phyloP scores from a whole-genome alignment of 2,888 invertebrate genomes.

The Buathra laborator region DNA sequence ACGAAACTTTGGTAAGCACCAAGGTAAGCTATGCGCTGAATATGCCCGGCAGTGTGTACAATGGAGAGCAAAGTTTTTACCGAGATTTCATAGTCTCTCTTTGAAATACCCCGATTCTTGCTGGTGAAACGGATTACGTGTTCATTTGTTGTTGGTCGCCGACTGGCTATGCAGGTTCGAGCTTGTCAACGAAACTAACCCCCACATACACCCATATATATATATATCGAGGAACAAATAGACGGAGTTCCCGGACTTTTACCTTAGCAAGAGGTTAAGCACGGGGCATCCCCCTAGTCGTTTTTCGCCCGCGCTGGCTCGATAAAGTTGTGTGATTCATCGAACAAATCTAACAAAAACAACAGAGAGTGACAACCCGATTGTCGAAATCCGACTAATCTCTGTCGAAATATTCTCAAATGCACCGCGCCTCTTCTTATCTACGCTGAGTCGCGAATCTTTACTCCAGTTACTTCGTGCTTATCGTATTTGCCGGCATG shows the following conservation, averaged over 20 bases:
- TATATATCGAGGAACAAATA: neutral
- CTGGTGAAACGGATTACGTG: neutral
- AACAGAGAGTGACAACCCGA: no score
- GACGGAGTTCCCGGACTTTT: neutral
- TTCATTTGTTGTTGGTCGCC: neutral
- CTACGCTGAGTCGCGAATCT: neutral
- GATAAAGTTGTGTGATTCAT: neutral
- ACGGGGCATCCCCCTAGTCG: neutral
- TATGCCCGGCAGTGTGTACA: neutral
- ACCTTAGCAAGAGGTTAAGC: neutral
- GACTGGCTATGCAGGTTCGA: neutral
- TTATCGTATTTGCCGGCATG: neutral
- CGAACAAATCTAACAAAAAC: no score
- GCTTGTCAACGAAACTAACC: neutral
- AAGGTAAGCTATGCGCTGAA: neutral
- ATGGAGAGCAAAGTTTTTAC: neutral
- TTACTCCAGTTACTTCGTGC: neutral
- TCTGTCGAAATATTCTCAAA: no score
- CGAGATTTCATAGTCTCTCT: neutral
- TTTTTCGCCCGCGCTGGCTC: neutral
- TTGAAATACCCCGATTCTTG: neutral
- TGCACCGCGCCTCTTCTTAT: neutral
- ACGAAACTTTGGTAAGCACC: neutral
- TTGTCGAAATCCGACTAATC: no score
- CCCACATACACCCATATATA: neutral